Percentiles rank a stretch among this genome's conserved stretches.
Conservation (phyloP, 2,888 invertebrate genomes). For the Cotesia congregata region DNA sequence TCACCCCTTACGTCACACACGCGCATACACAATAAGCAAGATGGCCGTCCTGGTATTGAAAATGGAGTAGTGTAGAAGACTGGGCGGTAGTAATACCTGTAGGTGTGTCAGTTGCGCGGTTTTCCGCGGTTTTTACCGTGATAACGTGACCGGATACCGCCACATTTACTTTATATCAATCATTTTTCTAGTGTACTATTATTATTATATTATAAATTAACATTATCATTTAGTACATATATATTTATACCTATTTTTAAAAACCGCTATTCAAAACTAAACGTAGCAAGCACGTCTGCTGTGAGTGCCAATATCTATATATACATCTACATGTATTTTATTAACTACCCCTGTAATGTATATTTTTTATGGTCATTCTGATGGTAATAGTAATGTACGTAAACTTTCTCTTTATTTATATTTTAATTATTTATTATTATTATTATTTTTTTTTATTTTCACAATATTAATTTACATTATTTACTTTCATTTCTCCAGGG, state of each 20-base stretch:
- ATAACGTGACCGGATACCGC: slow-evolving; percentile 21
- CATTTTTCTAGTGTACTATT: neutral
- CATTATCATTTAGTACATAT: neutral
- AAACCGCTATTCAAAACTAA: neutral
- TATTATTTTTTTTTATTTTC: too few relatives aligned
- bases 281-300: neutral
- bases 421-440: too few relatives aligned
- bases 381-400: too few relatives aligned
- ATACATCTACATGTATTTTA: neutral
- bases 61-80: slow-evolving; percentile 78
- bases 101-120: slow-evolving; percentile 78
- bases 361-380: too few relatives aligned
- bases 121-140: slow-evolving; percentile 34
- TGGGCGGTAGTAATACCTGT: slow-evolving; percentile 78
- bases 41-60: slow-evolving; percentile 81
- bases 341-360: neutral
- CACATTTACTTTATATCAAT: slow-evolving; percentile 21
- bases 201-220: slow-evolving; percentile 4
- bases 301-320: neutral
- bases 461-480: too few relatives aligned
- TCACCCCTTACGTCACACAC: slow-evolving; percentile 73
- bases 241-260: slow-evolving; percentile 14
- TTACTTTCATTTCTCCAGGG: too few relatives aligned
- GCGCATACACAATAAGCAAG: slow-evolving; percentile 73
- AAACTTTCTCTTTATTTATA: too few relatives aligned